These are phyloP conservation scores for Temnothorax rugatulus DNA, from an alignment of 2,888 invertebrate species.

Conservation along the genomic window DNA sequence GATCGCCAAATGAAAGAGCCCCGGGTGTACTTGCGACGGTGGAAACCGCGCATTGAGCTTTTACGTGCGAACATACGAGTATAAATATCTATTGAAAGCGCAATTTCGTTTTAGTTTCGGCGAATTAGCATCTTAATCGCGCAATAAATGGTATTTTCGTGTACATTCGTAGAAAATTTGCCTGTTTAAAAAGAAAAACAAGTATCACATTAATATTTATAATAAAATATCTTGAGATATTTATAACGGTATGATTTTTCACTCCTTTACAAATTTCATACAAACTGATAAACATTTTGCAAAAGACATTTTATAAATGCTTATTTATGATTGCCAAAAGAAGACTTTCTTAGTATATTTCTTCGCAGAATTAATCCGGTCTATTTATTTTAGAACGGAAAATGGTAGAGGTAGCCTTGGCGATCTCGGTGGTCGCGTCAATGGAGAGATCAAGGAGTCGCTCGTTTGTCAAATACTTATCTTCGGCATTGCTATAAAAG, in stretches of 20 bases:
- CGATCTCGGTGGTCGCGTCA: constrained; percentile 37
- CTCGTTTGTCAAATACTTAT: constrained; percentile 73
- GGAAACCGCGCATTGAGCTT: constrained; percentile 61
- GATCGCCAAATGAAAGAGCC: constrained; percentile 63
- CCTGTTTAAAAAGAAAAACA: background rate
- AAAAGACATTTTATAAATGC: background rate
- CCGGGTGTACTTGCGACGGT: constrained; percentile 44
- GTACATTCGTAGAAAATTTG: background rate
- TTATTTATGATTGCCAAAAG: background rate
- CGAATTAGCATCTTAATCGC: background rate
- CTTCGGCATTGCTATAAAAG: constrained; percentile 70
- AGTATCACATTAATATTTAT: background rate
- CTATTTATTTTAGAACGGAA: constrained; percentile 37
- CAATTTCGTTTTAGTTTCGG: background rate
- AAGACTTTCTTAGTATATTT: background rate
- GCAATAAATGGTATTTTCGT: background rate
- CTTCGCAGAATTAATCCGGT: background rate
- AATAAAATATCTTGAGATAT: background rate
- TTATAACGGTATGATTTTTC: background rate
- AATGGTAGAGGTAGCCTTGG: constrained; percentile 31
- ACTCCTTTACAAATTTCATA: background rate
- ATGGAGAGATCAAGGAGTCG: constrained; percentile 70
- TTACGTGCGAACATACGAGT: constrained; percentile 45
- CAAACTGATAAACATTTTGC: background rate
- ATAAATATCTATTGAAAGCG: constrained; percentile 61